A percentile compares a stretch with the other conserved stretches of the same genome.
These are phyloP conservation scores for Acyrthosiphon pisum DNA, from an alignment of 1,140 invertebrate genomes.

Conservation along the genomic window DNA sequence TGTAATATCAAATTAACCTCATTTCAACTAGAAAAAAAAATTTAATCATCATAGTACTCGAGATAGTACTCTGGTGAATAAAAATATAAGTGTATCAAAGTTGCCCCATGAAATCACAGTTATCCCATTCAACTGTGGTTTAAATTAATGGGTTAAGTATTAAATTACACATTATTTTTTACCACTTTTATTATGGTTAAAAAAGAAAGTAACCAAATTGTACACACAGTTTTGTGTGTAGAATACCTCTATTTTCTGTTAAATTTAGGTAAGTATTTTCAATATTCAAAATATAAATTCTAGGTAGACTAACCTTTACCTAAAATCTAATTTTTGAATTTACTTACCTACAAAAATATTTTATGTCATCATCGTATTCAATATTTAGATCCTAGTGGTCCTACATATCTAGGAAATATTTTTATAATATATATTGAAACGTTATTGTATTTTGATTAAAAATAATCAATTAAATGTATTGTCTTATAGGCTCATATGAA, in stretches of 20 bases:
- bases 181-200: not conserved
- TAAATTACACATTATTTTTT: not conserved
- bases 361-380: not conserved
- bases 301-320: not conserved
- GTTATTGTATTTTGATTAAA: not conserved
- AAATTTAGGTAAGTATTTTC: not conserved
- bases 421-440: not conserved
- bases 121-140: not conserved
- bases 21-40: too few relatives aligned
- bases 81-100: too few relatives aligned
- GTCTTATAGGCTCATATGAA: constrained; percentile 93
- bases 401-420: not conserved
- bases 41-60: too few relatives aligned
- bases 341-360: not conserved
- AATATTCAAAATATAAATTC: not conserved
- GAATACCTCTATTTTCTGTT: not conserved
- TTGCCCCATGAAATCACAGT: too few relatives aligned
- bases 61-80: too few relatives aligned
- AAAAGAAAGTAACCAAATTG: not conserved
- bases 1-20: too few relatives aligned
- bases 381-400: too few relatives aligned
- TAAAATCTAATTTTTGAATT: not conserved
- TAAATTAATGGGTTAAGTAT: not conserved
- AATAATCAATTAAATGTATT: not conserved
- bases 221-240: not conserved